phyloP scores from a whole-genome alignment of 2,797 vertebrate genomes.

The Enteromius mattozi region DNA sequence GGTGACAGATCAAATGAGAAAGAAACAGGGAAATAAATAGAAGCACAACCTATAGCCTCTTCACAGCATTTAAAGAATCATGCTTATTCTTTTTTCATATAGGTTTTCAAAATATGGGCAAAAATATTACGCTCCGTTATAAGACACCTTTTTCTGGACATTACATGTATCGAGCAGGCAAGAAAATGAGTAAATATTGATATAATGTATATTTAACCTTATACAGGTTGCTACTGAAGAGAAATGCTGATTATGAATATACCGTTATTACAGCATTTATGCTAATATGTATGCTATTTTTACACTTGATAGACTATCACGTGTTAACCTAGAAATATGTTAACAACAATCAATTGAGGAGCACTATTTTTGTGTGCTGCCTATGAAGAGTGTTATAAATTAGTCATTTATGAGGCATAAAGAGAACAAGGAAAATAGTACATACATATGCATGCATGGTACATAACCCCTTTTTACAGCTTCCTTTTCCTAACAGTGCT shows the following conservation, averaged over 20 bases:
- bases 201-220: background rate
- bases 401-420: conserved; percentile 9
- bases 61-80: conserved; percentile 28
- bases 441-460: conserved; percentile 7
- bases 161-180: background rate
- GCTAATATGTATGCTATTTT: background rate
- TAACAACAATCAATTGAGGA: background rate
- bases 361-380: background rate
- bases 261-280: background rate
- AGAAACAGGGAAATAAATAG: conserved; percentile 46
- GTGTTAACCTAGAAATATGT: conserved; percentile 5
- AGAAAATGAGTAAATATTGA: background rate
- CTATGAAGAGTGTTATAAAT: background rate
- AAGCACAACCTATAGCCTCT: conserved; percentile 19
- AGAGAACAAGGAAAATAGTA: background rate
- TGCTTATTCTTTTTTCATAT: background rate
- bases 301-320: conserved; percentile 1
- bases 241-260: background rate
- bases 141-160: background rate
- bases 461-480: conserved; percentile 5
- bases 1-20: conserved; percentile 68
- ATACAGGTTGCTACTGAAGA: background rate
- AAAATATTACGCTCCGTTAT: background rate
- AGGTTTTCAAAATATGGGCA: background rate
- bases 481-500: conserved; percentile 5